Conservation (phyloP, 2,888 invertebrate genomes). For the Microchrysa polita region DNA sequence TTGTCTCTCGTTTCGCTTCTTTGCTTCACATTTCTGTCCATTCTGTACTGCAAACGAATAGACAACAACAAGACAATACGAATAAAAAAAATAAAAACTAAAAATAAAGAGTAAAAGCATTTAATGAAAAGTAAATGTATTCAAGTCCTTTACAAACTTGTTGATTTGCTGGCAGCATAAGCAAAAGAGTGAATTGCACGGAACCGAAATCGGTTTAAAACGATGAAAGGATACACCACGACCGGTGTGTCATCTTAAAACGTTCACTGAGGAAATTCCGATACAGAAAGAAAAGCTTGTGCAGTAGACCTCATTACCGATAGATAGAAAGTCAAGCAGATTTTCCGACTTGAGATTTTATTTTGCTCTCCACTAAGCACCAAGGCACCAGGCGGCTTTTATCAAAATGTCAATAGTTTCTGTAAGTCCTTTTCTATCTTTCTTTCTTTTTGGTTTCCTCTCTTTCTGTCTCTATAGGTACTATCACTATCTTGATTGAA, state of each 20-base stretch:
- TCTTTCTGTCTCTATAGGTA: no score
- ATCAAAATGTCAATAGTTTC: conserved; percentile 8
- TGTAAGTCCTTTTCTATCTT: no score
- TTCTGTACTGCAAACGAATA: background rate
- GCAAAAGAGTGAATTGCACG: conserved; percentile 28
- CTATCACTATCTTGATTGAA: conserved; percentile 1
- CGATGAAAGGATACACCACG: background rate
- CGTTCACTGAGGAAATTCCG: conserved; percentile 21
- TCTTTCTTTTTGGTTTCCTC: no score
- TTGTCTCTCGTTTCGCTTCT: background rate
- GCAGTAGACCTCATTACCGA: background rate
- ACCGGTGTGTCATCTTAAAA: no score
- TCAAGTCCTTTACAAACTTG: conserved; percentile 32
- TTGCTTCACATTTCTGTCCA: background rate
- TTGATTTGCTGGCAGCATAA: conserved; percentile 26
- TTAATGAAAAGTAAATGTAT: conserved; percentile 39
- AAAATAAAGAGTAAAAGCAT: conserved; percentile 9
- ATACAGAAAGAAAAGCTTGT: conserved; percentile 29
- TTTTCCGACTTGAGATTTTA: no score
- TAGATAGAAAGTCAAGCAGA: no score
- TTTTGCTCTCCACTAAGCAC: no score
- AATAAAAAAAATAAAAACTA: no score
- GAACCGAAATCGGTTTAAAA: conserved; percentile 12
- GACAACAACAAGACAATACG: background rate
- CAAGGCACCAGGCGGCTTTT: no score